Percentiles rank a stretch among this genome's conserved stretches.
These are phyloP conservation scores for Catharus fuscescens DNA, from an alignment of 2,113 vertebrate species.

Conservation along the genomic window DNA sequence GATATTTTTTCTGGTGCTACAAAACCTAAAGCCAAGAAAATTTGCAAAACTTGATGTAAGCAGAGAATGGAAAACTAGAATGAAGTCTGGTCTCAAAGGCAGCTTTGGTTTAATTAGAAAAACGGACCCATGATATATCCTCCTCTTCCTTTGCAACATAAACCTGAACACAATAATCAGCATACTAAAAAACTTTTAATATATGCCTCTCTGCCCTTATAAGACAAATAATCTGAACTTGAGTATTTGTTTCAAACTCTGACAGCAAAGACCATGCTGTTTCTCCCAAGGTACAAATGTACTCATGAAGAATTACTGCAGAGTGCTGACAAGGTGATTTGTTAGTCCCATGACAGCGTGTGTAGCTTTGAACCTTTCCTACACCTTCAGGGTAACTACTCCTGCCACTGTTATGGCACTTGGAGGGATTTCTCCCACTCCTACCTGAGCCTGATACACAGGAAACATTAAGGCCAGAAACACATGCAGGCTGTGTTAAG, in stretches of 20 bases:
- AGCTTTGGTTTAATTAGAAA: background rate
- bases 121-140: background rate
- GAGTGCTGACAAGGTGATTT: slow-evolving; percentile 7
- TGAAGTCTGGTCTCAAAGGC: background rate
- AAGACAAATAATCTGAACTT: background rate
- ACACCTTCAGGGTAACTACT: background rate
- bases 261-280: background rate
- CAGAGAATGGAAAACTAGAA: background rate
- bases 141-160: background rate
- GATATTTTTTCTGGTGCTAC: background rate
- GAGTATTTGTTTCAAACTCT: background rate
- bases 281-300: background rate
- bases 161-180: background rate
- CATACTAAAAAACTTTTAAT: background rate
- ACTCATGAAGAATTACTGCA: background rate
- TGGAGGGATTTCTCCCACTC: background rate
- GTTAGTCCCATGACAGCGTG: background rate
- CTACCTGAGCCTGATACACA: background rate
- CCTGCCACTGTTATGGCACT: background rate
- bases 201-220: background rate
- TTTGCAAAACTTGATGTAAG: background rate
- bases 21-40: background rate
- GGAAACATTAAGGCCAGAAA: background rate
- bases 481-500: background rate
- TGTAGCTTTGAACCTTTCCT: background rate